Conservation (phyloP, 1,140 invertebrate genomes). For the Zaprionus lachaisei region DNA sequence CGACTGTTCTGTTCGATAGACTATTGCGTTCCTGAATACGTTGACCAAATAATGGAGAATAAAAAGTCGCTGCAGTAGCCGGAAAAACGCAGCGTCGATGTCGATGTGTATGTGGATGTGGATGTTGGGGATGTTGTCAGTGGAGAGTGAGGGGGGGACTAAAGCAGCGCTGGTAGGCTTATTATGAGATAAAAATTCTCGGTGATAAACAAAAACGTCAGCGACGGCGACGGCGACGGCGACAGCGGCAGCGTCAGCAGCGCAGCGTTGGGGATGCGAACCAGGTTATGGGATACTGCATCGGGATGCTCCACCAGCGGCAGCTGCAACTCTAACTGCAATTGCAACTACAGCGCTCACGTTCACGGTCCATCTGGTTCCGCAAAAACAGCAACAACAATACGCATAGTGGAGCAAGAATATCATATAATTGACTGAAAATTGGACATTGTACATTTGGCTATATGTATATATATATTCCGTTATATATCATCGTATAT, state of each 20-base stretch:
- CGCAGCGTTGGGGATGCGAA: not conserved
- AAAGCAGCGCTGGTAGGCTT: conserved; percentile 63
- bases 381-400: not conserved
- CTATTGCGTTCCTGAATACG: conserved; percentile 69
- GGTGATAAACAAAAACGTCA: conserved; percentile 71
- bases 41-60: conserved; percentile 71
- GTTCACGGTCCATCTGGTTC: not conserved
- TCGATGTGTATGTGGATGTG: conserved; percentile 18
- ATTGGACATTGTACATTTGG: no score
- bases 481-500: no score
- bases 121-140: conserved; percentile 35
- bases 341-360: not conserved
- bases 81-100: conserved; percentile 27
- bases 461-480: no score
- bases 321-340: conserved; percentile 1
- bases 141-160: conserved; percentile 26
- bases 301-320: not conserved
- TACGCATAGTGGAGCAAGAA: not conserved
- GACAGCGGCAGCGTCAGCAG: conserved; percentile 26
- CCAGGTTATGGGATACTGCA: not conserved
- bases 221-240: conserved; percentile 21
- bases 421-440: not conserved
- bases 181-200: conserved; percentile 82
- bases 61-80: conserved; percentile 67
- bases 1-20: conserved; percentile 78